Evolutionary conservation across 2,113 vertebrate genomes (phyloP).

Genomic region (Trogon melanurus): DNA sequence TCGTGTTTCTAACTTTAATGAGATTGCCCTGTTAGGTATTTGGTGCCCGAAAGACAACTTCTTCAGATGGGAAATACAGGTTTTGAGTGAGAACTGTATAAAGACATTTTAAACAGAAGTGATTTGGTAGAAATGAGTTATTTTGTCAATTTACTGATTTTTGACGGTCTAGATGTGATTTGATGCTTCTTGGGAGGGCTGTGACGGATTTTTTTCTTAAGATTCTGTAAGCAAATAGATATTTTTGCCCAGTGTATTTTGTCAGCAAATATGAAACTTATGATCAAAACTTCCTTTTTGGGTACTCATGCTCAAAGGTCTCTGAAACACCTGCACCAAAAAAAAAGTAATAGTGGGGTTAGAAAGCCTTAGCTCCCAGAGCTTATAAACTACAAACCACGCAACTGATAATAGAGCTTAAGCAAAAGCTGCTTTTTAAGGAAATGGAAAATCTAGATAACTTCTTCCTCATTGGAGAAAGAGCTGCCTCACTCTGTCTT

Average conservation of each 20-base stretch:
- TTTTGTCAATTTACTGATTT: neutral
- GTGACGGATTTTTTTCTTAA: neutral
- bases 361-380: neutral
- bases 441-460: neutral
- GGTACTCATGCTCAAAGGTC: neutral
- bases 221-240: neutral
- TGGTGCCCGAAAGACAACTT: neutral
- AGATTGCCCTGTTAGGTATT: neutral
- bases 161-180: neutral
- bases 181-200: neutral
- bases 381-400: neutral
- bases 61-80: neutral
- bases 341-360: neutral
- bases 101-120: neutral
- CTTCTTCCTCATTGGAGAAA: neutral
- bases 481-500: neutral
- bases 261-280: neutral
- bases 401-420: neutral
- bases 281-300: conserved; percentile 1
- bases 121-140: neutral
- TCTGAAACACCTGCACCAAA: neutral
- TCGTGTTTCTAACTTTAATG: neutral
- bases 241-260: conserved; percentile 5
- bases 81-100: neutral
- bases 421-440: neutral